Conservation (phyloP, 2,888 invertebrate species). For the Miltochrista miniata region DNA sequence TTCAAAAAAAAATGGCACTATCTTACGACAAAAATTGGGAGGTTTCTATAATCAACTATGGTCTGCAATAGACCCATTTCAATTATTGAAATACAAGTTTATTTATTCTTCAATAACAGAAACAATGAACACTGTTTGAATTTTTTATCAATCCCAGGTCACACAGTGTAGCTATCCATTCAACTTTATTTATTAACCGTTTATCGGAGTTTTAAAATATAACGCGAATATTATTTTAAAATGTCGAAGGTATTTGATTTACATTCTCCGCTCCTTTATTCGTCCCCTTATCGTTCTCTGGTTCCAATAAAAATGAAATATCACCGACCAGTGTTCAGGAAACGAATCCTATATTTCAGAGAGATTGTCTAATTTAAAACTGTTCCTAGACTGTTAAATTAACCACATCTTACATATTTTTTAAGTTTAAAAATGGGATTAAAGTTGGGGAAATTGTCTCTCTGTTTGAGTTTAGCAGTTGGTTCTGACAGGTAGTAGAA, state of each 20-base stretch:
- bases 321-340: conserved; percentile 64
- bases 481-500: conserved; percentile 43
- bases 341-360: conserved; percentile 68
- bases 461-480: conserved; percentile 26
- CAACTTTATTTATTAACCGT: not conserved
- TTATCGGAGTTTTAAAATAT: conserved; percentile 1
- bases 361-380: conserved; percentile 78
- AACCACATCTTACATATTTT: conserved; percentile 16
- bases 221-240: conserved; percentile 52
- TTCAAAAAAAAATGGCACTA: no score
- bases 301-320: conserved; percentile 76
- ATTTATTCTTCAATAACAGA: not conserved
- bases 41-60: no score
- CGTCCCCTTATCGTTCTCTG: conserved; percentile 62
- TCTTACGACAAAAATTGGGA: no score
- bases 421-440: conserved; percentile 6
- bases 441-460: conserved; percentile 8
- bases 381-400: conserved; percentile 58
- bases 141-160: not conserved
- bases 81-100: no score
- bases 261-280: conserved; percentile 66
- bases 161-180: not conserved
- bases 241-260: conserved; percentile 58
- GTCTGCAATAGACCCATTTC: no score
- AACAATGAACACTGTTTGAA: not conserved